Percentiles rank a stretch among this genome's conserved stretches.
These are phyloP conservation scores for Caligus rogercresseyi DNA, from an alignment of 1,140 invertebrate genomes.

Conservation along the genomic window DNA sequence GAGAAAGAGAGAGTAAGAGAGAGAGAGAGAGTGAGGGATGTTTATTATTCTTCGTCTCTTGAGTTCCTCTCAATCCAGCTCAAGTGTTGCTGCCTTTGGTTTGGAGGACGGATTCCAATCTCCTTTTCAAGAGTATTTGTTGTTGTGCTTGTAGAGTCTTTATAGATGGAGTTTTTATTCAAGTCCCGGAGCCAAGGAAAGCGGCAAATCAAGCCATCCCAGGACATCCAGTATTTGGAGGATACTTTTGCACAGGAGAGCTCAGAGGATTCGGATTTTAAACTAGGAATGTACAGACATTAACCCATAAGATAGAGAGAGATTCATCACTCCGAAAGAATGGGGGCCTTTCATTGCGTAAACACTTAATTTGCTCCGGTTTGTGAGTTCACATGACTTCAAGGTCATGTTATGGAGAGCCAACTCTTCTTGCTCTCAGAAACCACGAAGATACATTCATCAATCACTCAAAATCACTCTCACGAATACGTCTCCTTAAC, in stretches of 20 bases:
- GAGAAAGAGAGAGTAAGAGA: neutral
- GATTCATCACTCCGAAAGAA: constrained; percentile 36
- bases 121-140: no score
- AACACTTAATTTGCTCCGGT: neutral
- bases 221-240: constrained; percentile 45
- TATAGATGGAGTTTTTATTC: constrained; percentile 23
- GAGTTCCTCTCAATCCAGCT: no score
- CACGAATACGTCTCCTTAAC: no score
- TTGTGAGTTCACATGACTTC: neutral
- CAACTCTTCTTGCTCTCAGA: no score
- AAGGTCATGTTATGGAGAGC: no score
- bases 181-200: constrained; percentile 56
- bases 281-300: constrained; percentile 74
- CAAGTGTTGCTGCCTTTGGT: no score
- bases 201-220: constrained; percentile 51
- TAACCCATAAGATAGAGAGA: constrained; percentile 50
- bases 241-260: constrained; percentile 75
- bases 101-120: no score
- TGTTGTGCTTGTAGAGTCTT: no score
- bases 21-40: neutral
- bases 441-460: no score
- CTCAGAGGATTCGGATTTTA: constrained; percentile 85
- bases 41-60: neutral
- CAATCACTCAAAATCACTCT: no score
- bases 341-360: no score